Evolutionary conservation across 92 coral and sea anemone genomes (phyloP).

Genomic region (Montipora capitata): DNA sequence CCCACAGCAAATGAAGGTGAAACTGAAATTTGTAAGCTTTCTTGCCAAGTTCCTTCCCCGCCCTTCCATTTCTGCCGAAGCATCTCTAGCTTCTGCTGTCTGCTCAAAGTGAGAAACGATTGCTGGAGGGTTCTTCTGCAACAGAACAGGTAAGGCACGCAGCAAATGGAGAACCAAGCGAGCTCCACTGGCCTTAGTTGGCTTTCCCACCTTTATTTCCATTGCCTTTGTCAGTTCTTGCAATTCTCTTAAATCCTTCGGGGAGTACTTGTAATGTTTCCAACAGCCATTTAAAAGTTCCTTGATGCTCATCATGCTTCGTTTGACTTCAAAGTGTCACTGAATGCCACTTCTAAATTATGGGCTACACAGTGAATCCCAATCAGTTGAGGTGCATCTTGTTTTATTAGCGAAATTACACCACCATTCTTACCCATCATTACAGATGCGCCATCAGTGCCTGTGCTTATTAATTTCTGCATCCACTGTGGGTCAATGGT

Average conservation of each 20-base stretch:
- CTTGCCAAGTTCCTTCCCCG: slow-evolving; percentile 27
- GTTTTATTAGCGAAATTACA: too few species aligned
- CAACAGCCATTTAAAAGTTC: slow-evolving; percentile 62
- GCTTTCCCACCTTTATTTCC: slow-evolving; percentile 38
- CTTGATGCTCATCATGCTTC: background rate
- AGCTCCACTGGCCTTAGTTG: slow-evolving; percentile 58
- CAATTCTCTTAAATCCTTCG: slow-evolving; percentile 28
- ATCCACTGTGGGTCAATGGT: too few species aligned
- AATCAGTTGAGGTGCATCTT: too few species aligned
- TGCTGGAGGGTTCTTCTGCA: slow-evolving; percentile 25
- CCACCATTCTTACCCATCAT: too few species aligned
- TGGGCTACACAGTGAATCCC: background rate
- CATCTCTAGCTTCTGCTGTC: background rate
- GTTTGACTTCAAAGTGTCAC: slow-evolving; percentile 48
- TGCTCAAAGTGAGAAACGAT: slow-evolving; percentile 53
- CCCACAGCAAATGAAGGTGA: slow-evolving; percentile 38
- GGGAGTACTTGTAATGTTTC: slow-evolving; percentile 55
- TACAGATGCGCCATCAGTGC: too few species aligned
- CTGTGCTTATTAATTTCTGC: too few species aligned
- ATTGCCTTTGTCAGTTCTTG: too few species aligned
- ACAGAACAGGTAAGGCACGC: slow-evolving; percentile 16
- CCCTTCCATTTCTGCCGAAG: slow-evolving; percentile 54
- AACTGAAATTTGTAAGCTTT: slow-evolving; percentile 40
- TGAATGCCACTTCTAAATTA: slow-evolving; percentile 58
- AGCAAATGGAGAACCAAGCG: slow-evolving; percentile 53